These are phyloP conservation scores for Tokudaia tokunoshimensis DNA, from an alignment of 2,797 vertebrate genomes.

Conservation along the genomic window DNA sequence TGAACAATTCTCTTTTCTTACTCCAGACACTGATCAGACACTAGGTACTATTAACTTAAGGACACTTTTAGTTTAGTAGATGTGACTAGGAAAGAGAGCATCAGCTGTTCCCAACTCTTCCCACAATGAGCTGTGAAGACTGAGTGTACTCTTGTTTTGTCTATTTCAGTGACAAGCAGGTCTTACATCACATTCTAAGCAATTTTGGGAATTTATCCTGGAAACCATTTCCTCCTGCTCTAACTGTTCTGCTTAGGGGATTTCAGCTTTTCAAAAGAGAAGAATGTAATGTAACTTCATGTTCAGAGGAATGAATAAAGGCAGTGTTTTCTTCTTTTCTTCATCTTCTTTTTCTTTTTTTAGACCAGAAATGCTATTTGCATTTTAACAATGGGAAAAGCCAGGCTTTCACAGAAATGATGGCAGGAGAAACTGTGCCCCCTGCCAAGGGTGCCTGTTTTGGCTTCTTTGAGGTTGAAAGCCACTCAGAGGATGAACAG, in stretches of 20 bases:
- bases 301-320: neutral
- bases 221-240: conserved; percentile 42
- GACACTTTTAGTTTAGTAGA: conserved; percentile 11
- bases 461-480: conserved; percentile 61
- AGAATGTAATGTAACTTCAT: neutral
- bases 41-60: conserved; percentile 63
- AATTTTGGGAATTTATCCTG: conserved; percentile 53
- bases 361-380: neutral
- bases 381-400: neutral
- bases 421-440: neutral
- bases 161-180: neutral
- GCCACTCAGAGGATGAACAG: conserved; percentile 2
- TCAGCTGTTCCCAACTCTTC: neutral
- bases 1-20: conserved; percentile 7
- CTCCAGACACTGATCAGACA: conserved; percentile 8
- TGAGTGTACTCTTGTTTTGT: neutral
- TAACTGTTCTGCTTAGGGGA: neutral
- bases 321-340: neutral
- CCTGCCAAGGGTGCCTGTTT: conserved; percentile 46
- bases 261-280: neutral
- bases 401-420: neutral
- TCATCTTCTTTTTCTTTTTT: neutral
- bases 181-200: conserved; percentile 3
- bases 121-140: neutral
- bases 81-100: neutral